Evolutionary conservation across 1,140 invertebrate species (phyloP).

Genomic region (Nomia melanderi): DNA sequence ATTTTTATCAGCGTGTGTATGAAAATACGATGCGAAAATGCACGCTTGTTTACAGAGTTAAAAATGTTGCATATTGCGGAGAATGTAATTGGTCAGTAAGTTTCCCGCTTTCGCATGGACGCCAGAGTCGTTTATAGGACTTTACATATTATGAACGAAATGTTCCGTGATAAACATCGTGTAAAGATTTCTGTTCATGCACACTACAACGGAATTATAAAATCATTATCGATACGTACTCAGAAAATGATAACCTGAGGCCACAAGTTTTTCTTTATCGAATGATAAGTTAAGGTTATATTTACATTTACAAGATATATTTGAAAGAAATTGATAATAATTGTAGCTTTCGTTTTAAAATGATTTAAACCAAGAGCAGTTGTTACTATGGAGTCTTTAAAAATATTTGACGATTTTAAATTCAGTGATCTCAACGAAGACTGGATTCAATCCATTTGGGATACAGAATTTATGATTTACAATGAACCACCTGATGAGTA

Average conservation of each 20-base stretch:
- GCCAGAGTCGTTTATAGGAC: slow-evolving; percentile 4
- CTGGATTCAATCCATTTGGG: slow-evolving; percentile 81
- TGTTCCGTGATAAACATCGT: slow-evolving; percentile 27
- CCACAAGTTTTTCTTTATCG: slow-evolving; percentile 30
- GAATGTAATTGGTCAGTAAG: slow-evolving; percentile 32
- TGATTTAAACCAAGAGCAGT: slow-evolving; percentile 21
- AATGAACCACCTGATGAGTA: slow-evolving; percentile 78
- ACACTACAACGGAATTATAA: slow-evolving; percentile 17
- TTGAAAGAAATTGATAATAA: slow-evolving; percentile 38
- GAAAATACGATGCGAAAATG: neutral
- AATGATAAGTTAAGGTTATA: slow-evolving; percentile 69
- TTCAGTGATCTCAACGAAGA: slow-evolving; percentile 73
- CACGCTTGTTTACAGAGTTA: neutral
- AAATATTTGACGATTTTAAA: slow-evolving; percentile 73
- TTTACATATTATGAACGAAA: slow-evolving; percentile 25
- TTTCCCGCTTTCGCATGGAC: slow-evolving; percentile 56
- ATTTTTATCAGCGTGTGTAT: neutral
- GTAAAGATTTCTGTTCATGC: slow-evolving; percentile 6
- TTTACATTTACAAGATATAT: slow-evolving; percentile 51
- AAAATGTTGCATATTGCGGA: neutral
- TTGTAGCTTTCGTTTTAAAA: slow-evolving; percentile 37
- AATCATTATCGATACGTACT: slow-evolving; percentile 30
- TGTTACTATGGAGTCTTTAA: slow-evolving; percentile 70
- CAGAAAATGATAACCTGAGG: slow-evolving; percentile 59
- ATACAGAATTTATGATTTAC: slow-evolving; percentile 79